phyloP scores from a whole-genome alignment of 2,888 invertebrate genomes.

The Dryobotodes eremita region DNA sequence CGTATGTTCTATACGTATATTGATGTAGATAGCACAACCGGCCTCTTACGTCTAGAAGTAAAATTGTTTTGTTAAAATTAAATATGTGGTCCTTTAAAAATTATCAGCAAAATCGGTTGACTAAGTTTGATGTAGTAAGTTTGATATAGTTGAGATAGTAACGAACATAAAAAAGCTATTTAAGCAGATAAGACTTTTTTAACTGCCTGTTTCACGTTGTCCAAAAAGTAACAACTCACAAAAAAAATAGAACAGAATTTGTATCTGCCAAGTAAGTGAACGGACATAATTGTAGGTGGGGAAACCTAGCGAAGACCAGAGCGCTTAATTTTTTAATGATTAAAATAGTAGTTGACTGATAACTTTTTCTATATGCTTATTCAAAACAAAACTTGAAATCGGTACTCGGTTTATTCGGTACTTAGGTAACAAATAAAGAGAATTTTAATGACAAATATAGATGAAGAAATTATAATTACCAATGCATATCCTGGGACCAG shows the following conservation, averaged over 20 bases:
- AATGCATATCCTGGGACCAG: conserved; percentile 78
- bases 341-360: no score
- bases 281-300: not conserved
- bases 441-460: not conserved
- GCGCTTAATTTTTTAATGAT: not conserved
- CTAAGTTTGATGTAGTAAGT: no score
- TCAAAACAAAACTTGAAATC: no score
- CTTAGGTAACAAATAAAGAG: not conserved
- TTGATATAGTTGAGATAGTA: no score
- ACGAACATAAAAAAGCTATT: not conserved
- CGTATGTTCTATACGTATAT: no score
- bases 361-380: no score
- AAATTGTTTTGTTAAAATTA: no score
- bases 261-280: not conserved
- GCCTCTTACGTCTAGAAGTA: not conserved
- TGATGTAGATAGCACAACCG: not conserved
- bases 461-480: conserved; percentile 66
- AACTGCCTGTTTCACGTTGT: not conserved
- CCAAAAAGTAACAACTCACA: not conserved
- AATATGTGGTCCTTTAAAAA: no score
- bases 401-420: not conserved
- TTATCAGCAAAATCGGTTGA: not conserved
- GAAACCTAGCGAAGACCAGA: not conserved
- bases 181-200: not conserved
- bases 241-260: not conserved